These are phyloP conservation scores for Cromileptes altivelis DNA, from an alignment of 2,113 vertebrate species.

Conservation along the genomic window DNA sequence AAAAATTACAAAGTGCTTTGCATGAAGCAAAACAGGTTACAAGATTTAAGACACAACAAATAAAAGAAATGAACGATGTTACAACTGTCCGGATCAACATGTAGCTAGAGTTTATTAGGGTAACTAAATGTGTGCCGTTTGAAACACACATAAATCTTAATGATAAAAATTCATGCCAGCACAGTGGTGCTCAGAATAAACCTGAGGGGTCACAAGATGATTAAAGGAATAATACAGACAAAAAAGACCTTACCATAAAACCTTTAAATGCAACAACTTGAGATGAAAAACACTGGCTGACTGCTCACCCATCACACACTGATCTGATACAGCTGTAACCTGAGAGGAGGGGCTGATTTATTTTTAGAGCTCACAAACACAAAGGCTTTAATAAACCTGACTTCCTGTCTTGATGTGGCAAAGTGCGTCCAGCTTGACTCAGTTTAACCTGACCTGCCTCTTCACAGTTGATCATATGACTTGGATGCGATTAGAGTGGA, in stretches of 20 bases:
- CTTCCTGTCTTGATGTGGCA: conserved; percentile 60
- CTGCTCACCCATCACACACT: background rate
- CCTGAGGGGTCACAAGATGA: background rate
- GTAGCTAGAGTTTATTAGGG: background rate
- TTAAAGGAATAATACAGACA: background rate
- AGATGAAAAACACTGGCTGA: background rate
- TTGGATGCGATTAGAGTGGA: conserved; percentile 61
- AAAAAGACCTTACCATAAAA: no score
- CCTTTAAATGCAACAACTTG: background rate
- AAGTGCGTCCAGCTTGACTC: conserved; percentile 37
- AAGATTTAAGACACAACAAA: background rate
- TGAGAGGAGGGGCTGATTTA: background rate
- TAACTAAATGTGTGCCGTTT: background rate
- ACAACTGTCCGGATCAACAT: background rate
- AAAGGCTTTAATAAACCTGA: background rate
- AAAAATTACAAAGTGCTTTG: background rate
- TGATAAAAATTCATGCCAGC: background rate
- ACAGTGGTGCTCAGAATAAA: background rate
- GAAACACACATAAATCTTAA: background rate
- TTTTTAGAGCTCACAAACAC: no score
- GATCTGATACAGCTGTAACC: background rate
- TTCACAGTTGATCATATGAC: conserved; percentile 78
- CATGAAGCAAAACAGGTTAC: background rate
- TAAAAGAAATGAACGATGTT: background rate
- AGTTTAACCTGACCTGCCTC: conserved; percentile 64